Base-by-base conservation (phyloP, 2,113 vertebrate genomes). In the Oenanthe melanoleuca region DNA sequence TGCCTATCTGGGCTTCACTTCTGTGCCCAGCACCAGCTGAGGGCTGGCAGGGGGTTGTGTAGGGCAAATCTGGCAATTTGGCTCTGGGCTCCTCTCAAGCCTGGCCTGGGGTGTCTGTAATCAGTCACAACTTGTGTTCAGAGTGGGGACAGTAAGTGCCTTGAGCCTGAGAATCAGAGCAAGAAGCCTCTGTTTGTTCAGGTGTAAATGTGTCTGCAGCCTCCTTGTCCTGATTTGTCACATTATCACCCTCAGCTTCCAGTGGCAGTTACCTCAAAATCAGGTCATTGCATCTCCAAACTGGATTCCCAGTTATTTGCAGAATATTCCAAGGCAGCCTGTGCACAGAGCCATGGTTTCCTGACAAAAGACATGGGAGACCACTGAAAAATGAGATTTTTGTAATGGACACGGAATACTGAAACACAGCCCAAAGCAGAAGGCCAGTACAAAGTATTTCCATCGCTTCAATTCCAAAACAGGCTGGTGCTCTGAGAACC, bases 251-350 rank as follows among this genome's bases (percentile, higher is more conserved):
- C 42, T 0, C 67, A 80, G 83, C 64, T 88, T 73, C 86, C 67
- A 64, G 65, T 89, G 74, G 89, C 56, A 88, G 42, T 59, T 88
- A 63, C n/a, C 92, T 75, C 88, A 60, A 91, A 94, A 86, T 60
- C 92, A 83, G 87, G 89, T 85, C 89, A 55, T 42, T 42, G 61
- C 73, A 38, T 37, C 71, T 73, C 67, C 9, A 18, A 78, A 56
- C 38, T 88, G 74, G 71, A 77, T 85, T 89, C 71, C 75, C 25
- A 9, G 26, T 80, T 72, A 63, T 73, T 73, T 94, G n/a, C 31
- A 78, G 87, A n/a, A 42, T 94, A 72, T 89, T 85, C 47, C 1
- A 14, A 55, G 61, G 73, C 57, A 57, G 60, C 2, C 1, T 66
- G 80, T 71, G 56, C 77, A 21, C 59, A 33, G 91, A 66, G 17